Conservation (phyloP, 2,113 vertebrate species). For the Oreochromis spilurus region DNA sequence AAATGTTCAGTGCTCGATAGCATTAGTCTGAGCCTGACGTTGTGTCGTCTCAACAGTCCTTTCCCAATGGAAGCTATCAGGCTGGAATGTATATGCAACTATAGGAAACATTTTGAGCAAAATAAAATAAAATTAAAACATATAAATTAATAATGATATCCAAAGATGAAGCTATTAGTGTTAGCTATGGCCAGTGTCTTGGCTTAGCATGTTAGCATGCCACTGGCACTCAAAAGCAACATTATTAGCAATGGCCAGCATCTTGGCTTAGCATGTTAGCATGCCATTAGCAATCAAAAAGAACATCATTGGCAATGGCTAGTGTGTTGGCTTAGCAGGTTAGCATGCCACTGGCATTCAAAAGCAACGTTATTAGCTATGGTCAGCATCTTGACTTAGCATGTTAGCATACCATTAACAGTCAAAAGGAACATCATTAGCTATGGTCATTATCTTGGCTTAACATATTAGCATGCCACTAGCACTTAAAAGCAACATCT, state of each 20-base stretch:
- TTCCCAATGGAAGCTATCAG: constrained; percentile 44
- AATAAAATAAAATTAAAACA: neutral
- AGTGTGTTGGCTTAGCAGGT: neutral
- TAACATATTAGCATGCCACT: neutral
- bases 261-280: neutral
- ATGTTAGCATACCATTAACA: neutral
- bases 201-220: neutral
- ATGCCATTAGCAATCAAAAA: neutral
- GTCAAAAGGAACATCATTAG: neutral
- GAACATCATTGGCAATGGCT: neutral
- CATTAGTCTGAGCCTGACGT: constrained; percentile 44
- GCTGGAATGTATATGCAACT: constrained; percentile 26
- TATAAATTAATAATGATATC: neutral
- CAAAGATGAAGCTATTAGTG: neutral
- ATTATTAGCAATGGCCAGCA: neutral
- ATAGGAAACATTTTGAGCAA: neutral
- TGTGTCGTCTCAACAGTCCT: constrained; percentile 43
- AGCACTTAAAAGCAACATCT: neutral
- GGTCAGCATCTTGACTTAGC: neutral
- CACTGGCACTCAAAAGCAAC: neutral
- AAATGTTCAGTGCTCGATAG: constrained; percentile 54
- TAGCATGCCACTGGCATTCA: neutral
- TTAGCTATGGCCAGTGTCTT: neutral
- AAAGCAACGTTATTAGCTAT: neutral
- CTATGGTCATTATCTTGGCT: neutral